A percentile compares a stretch with the other conserved stretches of the same genome.
phyloP scores from a whole-genome alignment of 2,113 vertebrate species.

The Silurus meridionalis region DNA sequence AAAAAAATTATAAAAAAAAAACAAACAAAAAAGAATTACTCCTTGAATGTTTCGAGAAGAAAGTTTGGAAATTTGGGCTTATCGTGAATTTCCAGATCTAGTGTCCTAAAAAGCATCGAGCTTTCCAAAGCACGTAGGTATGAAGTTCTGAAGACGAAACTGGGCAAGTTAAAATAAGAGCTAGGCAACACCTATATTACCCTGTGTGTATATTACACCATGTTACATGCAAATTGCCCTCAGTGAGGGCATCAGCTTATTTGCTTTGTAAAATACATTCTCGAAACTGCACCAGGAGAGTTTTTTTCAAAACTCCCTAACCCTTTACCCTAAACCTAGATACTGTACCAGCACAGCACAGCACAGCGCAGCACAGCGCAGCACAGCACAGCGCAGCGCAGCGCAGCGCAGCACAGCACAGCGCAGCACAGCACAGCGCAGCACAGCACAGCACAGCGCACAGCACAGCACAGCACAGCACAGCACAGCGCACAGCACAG shows the following conservation, averaged over 20 bases:
- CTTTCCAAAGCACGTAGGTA: not conserved
- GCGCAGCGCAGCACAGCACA: too few relatives aligned
- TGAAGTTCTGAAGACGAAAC: not conserved
- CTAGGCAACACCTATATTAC: conserved; percentile 16
- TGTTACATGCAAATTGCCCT: conserved; percentile 59
- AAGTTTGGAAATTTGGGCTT: not conserved
- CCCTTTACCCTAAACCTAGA: not conserved
- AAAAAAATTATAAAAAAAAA: too few relatives aligned
- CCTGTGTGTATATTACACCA: conserved; percentile 20
- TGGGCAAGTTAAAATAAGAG: not conserved
- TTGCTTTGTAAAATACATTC: conserved; percentile 59
- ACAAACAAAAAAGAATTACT: not conserved
- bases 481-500: too few relatives aligned
- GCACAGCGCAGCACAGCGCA: too few relatives aligned
- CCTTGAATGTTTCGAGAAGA: not conserved
- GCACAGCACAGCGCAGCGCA: too few relatives aligned
- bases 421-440: too few relatives aligned
- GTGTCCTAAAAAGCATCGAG: not conserved
- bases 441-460: too few relatives aligned
- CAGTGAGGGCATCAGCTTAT: conserved; percentile 50
- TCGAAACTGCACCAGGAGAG: not conserved
- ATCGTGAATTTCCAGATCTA: not conserved
- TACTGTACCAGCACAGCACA: not conserved
- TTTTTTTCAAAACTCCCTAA: not conserved
- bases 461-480: too few relatives aligned